Evolutionary conservation across 2,113 vertebrate genomes (phyloP), one percentile per base, ranked within the genome.

Genomic region (Ivindomyrus marchei): DNA sequence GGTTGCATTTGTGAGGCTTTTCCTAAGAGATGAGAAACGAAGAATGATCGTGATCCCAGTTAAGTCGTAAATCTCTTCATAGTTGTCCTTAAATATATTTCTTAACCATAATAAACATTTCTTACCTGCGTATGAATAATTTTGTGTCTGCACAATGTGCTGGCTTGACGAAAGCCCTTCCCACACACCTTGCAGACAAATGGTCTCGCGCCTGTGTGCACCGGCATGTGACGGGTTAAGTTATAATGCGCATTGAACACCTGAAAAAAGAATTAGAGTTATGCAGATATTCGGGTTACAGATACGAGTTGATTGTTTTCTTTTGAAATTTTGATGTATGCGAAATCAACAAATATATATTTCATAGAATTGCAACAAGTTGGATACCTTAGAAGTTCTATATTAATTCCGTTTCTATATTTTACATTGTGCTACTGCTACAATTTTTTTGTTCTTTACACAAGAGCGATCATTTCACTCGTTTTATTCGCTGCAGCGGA

Each of bases 231-330:
- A 90, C 98, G 97, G 45, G 98, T 99, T 96, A 98, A 96, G 91
- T 99, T 99, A 95, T 99, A 99, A 93, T 99, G 98, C 42, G 98
- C 98, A 52, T 99, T 99, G 92, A 99, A 99, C 90, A 99, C 97
- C 98, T 97, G 91, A 0, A 93, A 88, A 62, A 85, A 19, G 31
- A 87, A 83, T 36, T 2, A 77, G 13, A 50, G 19, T 17, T 47
- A 52, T 80, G 42, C 62, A 88, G 50, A 88, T 46, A 85, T 85
- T 47, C 83, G 45, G 15, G 36, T 62, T 62, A 46, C 62, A n/a
- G 36, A 62, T 39, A 47, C 83, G 83, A 45, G 39, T 47, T 24
- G 9, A 8, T 24, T 46, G 83, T 47, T 85, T 85, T 24, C 45
- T 47, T 80, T 42, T 42, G 31, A 62, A 74, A 74, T 74, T 36